Conservation (phyloP, 2,113 vertebrate genomes). For the Oryzias woworae region DNA sequence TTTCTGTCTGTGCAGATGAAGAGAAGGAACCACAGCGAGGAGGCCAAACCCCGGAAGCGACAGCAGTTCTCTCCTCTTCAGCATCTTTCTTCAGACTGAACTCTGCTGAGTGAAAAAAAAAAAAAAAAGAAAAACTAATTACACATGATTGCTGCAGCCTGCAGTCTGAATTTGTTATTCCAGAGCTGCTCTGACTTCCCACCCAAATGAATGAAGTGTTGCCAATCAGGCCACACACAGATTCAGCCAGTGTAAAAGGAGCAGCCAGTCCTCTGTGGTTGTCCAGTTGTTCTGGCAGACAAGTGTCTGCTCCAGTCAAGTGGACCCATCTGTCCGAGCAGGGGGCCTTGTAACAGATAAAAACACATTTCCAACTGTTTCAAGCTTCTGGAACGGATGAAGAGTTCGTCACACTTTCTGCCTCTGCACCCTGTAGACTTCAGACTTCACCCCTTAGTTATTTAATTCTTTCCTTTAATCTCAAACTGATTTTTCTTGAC, state of each 20-base stretch:
- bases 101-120: slow-evolving; percentile 1
- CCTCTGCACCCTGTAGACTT: neutral
- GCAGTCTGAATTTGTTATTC: slow-evolving; percentile 34
- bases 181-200: slow-evolving; percentile 12
- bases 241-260: slow-evolving; percentile 34
- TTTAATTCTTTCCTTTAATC: slow-evolving; percentile 17
- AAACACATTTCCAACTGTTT: slow-evolving; percentile 20
- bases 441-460: neutral
- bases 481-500: slow-evolving; percentile 25
- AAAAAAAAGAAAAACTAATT: slow-evolving; percentile 6
- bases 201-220: slow-evolving; percentile 17
- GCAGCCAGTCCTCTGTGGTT: slow-evolving; percentile 24
- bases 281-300: slow-evolving; percentile 23
- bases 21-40: slow-evolving; percentile 11
- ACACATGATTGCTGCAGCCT: slow-evolving; percentile 22
- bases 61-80: slow-evolving; percentile 28
- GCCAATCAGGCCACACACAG: slow-evolving; percentile 21
- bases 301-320: slow-evolving; percentile 20
- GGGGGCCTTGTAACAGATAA: slow-evolving; percentile 14
- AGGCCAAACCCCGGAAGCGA: slow-evolving; percentile 31
- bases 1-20: slow-evolving; percentile 34
- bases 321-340: slow-evolving; percentile 18
- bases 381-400: slow-evolving; percentile 8
- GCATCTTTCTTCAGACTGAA: slow-evolving; percentile 36
- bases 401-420: neutral